Evolutionary conservation across 2,888 invertebrate genomes (phyloP), one percentile per base, ranked within the genome.

Genomic region (Timema podura): DNA sequence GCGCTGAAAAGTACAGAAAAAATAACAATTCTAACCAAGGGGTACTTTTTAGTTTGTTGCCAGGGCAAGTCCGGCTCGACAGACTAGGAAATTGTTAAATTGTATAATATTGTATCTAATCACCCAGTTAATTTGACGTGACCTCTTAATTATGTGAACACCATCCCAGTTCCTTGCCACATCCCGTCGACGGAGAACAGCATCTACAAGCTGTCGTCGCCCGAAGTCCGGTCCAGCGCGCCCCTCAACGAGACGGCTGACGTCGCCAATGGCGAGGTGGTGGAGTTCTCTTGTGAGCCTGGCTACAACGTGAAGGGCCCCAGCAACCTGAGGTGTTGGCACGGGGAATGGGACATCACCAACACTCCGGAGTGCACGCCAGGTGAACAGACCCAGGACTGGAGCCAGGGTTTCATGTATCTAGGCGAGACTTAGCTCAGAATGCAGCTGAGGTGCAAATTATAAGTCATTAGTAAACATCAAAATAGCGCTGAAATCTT

Each of bases 321-420:
- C 0, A 88, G 88, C 3, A 89, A 89, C 75, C 81, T 93, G 48
- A 85, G 89, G 48, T 93, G 93, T 77, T 90, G 90, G 85, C 88
- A 90, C 74, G 93, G 93, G 5, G 90, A 92, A 76, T 93, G 93
- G 93, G 89, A 91, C 0, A 89, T 89, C 0, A 87, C 88, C 10
- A 86, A 86, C 67, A 86, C 89, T 80, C 92, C 93, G 0, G 90
- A 91, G 77, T 93, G 93, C 79, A 86, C 88, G 7, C 88, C 92
- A 77, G 88, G 89, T 89, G 81, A n/a, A n/a, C n/a, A n/a, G n/a
- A n/a, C n/a, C n/a, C n/a, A n/a, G n/a, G n/a, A n/a, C n/a, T n/a
- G n/a, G n/a, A n/a, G n/a, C n/a, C n/a, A n/a, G n/a, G n/a, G n/a
- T n/a, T n/a, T n/a, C n/a, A n/a, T n/a, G n/a, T n/a, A n/a, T n/a